These are phyloP conservation scores for Lophochroa leadbeateri DNA, from an alignment of 2,113 vertebrate species.

Conservation along the genomic window DNA sequence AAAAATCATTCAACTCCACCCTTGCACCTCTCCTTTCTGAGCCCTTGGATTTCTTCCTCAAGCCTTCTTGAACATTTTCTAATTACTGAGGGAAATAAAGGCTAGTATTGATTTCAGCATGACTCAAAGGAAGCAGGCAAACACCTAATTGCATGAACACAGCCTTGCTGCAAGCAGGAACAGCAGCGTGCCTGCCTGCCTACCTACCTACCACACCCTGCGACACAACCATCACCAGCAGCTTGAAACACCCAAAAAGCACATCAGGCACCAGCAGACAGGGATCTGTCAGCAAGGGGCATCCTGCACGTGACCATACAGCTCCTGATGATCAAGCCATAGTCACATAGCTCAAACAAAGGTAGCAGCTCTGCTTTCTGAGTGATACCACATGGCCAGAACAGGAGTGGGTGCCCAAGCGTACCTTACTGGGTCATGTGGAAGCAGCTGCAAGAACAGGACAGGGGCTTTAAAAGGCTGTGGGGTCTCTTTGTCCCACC, in stretches of 20 bases:
- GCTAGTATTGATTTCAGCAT: not conserved
- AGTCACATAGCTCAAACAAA: not conserved
- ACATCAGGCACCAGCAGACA: not conserved
- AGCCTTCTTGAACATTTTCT: not conserved
- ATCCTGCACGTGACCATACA: fast-evolving
- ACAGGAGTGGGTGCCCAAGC: not conserved
- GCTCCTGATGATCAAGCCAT: not conserved
- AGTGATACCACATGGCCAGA: not conserved
- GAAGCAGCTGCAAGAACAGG: not conserved
- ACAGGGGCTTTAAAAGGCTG: not conserved
- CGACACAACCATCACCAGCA: not conserved
- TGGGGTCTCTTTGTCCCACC: not conserved
- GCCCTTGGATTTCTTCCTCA: not conserved
- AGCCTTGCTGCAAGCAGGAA: not conserved
- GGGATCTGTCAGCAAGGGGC: not conserved
- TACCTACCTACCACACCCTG: not conserved
- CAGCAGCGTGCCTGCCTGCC: not conserved
- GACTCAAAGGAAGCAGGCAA: not conserved
- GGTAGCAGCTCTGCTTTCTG: not conserved
- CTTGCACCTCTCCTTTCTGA: not conserved
- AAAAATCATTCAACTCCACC: not conserved
- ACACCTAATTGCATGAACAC: fast-evolving
- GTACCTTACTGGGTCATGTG: fast-evolving
- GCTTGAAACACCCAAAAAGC: not conserved
- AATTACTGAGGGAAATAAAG: not conserved